Evolutionary conservation across 2,113 vertebrate species (phyloP), one percentile per base, ranked within the genome.

Genomic region (Pteruthius melanotis): DNA sequence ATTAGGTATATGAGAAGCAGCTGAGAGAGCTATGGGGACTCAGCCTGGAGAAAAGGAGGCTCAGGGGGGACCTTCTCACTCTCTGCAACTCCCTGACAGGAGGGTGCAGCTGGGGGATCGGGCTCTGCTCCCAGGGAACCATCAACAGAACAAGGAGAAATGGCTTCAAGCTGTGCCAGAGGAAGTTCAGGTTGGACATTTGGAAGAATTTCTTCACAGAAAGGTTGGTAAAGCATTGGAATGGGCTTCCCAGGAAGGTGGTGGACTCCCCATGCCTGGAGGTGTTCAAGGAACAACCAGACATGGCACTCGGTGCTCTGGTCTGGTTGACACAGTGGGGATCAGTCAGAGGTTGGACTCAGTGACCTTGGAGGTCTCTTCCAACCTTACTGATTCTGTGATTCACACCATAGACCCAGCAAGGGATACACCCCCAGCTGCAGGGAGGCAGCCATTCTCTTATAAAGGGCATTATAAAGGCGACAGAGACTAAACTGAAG

Each of bases 401-500:
- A 54, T 37, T 49, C 22, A 11, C 2, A 15, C 6, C 31, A 39
- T 0, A 66, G 18, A 19, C 6, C 5, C 30, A 37, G 30, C 6
- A 13, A 50, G 37, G 70, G 49, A 37, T 42, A 5, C 31, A 52
- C 4, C 13, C 31, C 21, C 76, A 24, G 20, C 47, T 82, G 71
- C 70, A 76, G 47, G 6, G 3, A 0, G 2, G 49, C 42, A 60
- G 21, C 45, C 10, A 7, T 3, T 45, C 71, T 66, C n/a, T 27
- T 8, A 7, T 0, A 10, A 33, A 2, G 7, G 35, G 10, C 44
- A 28, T 9, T 24, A 2, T 0, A 44, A 30, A 72, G 35, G 59
- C 47, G 77, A 9, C 39, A 44, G 27, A 42, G 16, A 20, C 17
- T 31, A 18, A 59, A 47, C 6, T 11, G 14, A 20, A 45, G 71